A percentile compares a stretch with the other conserved stretches of the same genome.
Conservation (phyloP, 2,888 invertebrate species). For the Clanis bilineata region DNA sequence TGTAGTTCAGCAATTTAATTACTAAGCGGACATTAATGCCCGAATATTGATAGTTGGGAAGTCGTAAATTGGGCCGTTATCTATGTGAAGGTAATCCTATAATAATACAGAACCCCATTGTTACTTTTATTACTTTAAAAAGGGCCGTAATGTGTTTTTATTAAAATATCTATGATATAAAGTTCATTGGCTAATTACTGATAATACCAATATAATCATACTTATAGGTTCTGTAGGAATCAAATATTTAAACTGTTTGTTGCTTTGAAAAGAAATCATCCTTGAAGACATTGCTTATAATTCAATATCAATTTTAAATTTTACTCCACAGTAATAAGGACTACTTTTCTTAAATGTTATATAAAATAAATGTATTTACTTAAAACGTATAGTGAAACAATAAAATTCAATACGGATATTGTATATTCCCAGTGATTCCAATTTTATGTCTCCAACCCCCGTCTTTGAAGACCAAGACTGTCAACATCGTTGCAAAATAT, state of each 20-base stretch:
- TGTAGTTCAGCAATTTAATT: constrained; percentile 34
- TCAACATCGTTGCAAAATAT: constrained; percentile 54
- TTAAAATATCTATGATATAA: constrained; percentile 47
- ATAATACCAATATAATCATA: too few relatives aligned
- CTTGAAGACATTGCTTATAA: too few relatives aligned
- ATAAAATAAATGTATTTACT: too few relatives aligned
- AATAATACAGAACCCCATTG: constrained; percentile 31
- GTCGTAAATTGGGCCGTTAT: constrained; percentile 48
- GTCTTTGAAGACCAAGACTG: constrained; percentile 45
- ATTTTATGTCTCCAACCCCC: neutral
- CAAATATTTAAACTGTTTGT: too few relatives aligned
- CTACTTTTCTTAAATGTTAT: too few relatives aligned
- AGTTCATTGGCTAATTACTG: neutral
- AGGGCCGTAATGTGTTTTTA: constrained; percentile 49
- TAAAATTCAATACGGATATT: neutral
- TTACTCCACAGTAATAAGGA: too few relatives aligned
- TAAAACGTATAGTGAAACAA: neutral
- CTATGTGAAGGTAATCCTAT: constrained; percentile 40
- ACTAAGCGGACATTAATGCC: constrained; percentile 25
- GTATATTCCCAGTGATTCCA: too few relatives aligned
- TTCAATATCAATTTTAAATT: too few relatives aligned
- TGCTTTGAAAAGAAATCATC: too few relatives aligned
- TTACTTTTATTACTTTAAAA: constrained; percentile 45
- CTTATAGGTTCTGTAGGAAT: too few relatives aligned
- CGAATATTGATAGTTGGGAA: constrained; percentile 32